Conservation (phyloP, 2,888 invertebrate species). For the Chrysomela aeneicollis region DNA sequence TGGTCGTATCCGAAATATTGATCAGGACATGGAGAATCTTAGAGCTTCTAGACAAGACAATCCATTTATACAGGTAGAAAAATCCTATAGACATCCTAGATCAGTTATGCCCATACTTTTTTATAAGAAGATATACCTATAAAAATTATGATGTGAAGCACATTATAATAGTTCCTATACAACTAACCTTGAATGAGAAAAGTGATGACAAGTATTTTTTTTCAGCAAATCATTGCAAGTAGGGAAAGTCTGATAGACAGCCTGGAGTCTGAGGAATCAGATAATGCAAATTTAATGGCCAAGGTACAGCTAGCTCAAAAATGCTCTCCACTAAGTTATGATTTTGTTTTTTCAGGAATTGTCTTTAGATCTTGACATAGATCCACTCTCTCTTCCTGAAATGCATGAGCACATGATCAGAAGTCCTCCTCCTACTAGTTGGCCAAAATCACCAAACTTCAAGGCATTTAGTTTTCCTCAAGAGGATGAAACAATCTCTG, state of each 20-base stretch:
- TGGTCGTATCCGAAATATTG: constrained; percentile 78
- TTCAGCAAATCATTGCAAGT: constrained; percentile 79
- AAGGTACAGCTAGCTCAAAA: constrained; percentile 67
- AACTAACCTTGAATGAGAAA: background rate
- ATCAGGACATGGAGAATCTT: constrained; percentile 85
- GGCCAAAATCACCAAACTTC: constrained; percentile 71
- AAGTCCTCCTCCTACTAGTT: constrained; percentile 81
- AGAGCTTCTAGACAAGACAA: constrained; percentile 84
- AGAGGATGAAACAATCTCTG: constrained; percentile 60
- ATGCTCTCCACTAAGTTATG: background rate
- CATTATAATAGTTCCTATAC: no score
- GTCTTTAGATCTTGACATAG: constrained; percentile 68
- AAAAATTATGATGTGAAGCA: no score
- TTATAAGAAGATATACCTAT: no score
- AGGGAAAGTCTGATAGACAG: constrained; percentile 80
- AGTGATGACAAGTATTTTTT: constrained; percentile 51
- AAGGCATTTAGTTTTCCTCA: constrained; percentile 67
- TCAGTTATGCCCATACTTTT: no score
- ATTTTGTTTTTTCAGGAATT: constrained; percentile 57
- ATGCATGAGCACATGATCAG: constrained; percentile 85
- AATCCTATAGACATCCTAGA: no score
- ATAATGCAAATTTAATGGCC: constrained; percentile 79
- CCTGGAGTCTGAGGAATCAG: constrained; percentile 70
- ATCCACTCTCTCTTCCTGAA: constrained; percentile 78
- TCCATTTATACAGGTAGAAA: constrained; percentile 77